Evolutionary conservation across 2,797 vertebrate genomes (phyloP).

Genomic region (Xenopus petersii): DNA sequence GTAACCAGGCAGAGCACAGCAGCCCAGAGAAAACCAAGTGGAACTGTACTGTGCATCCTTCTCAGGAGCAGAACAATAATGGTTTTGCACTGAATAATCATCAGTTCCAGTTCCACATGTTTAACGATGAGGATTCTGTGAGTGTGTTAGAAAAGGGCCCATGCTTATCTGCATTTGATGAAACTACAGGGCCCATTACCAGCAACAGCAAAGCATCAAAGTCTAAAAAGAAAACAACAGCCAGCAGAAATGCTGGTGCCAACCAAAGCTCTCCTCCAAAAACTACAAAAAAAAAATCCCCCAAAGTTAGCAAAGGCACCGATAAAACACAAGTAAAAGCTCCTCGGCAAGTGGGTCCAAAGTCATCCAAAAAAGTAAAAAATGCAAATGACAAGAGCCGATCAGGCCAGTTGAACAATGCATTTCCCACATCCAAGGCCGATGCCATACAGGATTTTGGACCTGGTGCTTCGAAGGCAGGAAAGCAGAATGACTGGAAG

Average conservation of each 20-base stretch:
- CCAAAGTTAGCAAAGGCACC: constrained; percentile 81
- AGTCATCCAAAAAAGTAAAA: constrained; percentile 90
- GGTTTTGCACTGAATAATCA: constrained; percentile 84
- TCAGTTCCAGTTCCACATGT: constrained; percentile 91
- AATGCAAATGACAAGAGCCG: constrained; percentile 73
- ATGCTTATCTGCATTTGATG: constrained; percentile 77
- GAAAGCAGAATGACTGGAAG: constrained; percentile 78
- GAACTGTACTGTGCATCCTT: constrained; percentile 84
- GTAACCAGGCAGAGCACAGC: constrained; percentile 71
- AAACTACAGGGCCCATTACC: constrained; percentile 77
- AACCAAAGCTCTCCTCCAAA: constrained; percentile 76
- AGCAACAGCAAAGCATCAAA: constrained; percentile 82
- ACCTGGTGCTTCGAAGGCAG: constrained; percentile 56
- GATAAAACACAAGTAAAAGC: constrained; percentile 82
- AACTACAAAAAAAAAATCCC: constrained; percentile 85
- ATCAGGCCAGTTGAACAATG: constrained; percentile 56
- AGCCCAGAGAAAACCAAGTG: constrained; percentile 85
- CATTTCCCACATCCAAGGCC: constrained; percentile 64
- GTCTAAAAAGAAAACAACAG: constrained; percentile 86
- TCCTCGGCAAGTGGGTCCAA: constrained; percentile 80
- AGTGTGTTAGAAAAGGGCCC: constrained; percentile 78
- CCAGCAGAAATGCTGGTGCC: constrained; percentile 80
- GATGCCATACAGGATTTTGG: constrained; percentile 65
- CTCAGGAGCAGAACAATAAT: constrained; percentile 76
- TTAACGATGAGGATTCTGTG: constrained; percentile 85